Conservation (phyloP, 2,113 vertebrate genomes). For the Scopus umbretta region DNA sequence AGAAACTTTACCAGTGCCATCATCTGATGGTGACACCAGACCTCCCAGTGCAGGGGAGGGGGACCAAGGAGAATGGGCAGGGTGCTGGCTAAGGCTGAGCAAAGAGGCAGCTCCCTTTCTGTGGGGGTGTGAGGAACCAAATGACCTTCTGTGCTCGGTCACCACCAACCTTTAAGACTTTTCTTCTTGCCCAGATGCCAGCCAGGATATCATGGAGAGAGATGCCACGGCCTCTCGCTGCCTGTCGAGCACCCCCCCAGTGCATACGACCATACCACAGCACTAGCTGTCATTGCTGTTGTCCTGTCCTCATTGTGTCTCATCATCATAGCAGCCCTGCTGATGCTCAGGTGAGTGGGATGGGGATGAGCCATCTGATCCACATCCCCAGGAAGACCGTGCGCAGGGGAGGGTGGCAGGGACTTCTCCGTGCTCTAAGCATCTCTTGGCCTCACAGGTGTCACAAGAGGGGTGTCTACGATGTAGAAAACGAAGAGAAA, state of each 20-base stretch:
- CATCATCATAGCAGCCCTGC: slow-evolving; percentile 84
- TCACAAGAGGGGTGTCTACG: slow-evolving; percentile 91
- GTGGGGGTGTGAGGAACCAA: neutral
- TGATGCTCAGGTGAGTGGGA: slow-evolving; percentile 86
- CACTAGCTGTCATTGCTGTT: slow-evolving; percentile 88
- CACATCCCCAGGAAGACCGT: fast-evolving
- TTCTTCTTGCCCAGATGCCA: slow-evolving; percentile 72
- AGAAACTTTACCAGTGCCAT: neutral
- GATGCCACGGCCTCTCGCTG: slow-evolving; percentile 84
- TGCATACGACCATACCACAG: slow-evolving; percentile 85
- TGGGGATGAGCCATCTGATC: neutral
- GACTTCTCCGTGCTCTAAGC: neutral
- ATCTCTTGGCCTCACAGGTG: slow-evolving; percentile 76
- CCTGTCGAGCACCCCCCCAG: slow-evolving; percentile 77
- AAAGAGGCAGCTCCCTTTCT: neutral
- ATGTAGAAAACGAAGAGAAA: slow-evolving; percentile 96
- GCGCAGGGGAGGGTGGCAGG: neutral
- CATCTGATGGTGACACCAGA: neutral
- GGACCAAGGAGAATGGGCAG: fast-evolving
- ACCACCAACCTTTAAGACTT: neutral
- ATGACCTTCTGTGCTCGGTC: neutral
- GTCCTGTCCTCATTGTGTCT: slow-evolving; percentile 92
- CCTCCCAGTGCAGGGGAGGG: neutral
- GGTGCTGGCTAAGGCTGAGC: neutral
- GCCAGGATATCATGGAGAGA: slow-evolving; percentile 82